Conservation (phyloP, 2,888 invertebrate species). For the Acleris emargana region DNA sequence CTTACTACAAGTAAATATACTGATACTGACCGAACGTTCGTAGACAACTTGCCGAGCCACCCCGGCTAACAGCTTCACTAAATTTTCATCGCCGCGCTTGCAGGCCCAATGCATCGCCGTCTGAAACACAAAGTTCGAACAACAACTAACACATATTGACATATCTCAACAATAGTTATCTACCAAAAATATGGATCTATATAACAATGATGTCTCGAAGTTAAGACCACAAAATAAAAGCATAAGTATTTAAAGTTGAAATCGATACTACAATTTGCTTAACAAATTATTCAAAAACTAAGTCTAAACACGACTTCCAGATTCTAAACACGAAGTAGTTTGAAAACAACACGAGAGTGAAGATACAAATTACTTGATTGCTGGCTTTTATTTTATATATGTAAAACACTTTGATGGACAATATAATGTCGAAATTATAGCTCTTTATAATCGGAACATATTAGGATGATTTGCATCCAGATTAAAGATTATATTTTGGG, state of each 20-base stretch:
- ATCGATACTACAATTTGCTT: constrained; percentile 54
- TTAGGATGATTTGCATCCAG: constrained; percentile 83
- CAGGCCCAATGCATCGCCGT: constrained; percentile 98
- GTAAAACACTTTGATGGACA: constrained; percentile 83
- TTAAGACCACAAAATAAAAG: not conserved
- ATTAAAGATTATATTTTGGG: constrained; percentile 82
- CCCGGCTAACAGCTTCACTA: constrained; percentile 96
- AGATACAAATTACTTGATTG: constrained; percentile 81
- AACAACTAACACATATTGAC: not conserved
- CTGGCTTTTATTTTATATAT: constrained; percentile 79
- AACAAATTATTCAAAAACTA: constrained; percentile 60
- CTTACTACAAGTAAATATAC: constrained; percentile 40
- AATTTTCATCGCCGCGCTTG: constrained; percentile 95
- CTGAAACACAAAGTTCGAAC: constrained; percentile 82
- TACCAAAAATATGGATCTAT: no score
- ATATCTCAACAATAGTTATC: no score
- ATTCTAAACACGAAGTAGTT: constrained; percentile 68
- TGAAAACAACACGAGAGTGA: constrained; percentile 64
- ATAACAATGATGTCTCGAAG: not conserved
- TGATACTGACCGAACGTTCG: constrained; percentile 90
- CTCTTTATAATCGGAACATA: constrained; percentile 81
- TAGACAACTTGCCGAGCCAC: constrained; percentile 91
- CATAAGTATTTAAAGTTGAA: not conserved
- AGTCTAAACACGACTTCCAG: constrained; percentile 65
- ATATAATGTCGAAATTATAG: constrained; percentile 82